Evolutionary conservation across 1,140 invertebrate genomes (phyloP).

Genomic region (Pseudobourletiella spinata): DNA sequence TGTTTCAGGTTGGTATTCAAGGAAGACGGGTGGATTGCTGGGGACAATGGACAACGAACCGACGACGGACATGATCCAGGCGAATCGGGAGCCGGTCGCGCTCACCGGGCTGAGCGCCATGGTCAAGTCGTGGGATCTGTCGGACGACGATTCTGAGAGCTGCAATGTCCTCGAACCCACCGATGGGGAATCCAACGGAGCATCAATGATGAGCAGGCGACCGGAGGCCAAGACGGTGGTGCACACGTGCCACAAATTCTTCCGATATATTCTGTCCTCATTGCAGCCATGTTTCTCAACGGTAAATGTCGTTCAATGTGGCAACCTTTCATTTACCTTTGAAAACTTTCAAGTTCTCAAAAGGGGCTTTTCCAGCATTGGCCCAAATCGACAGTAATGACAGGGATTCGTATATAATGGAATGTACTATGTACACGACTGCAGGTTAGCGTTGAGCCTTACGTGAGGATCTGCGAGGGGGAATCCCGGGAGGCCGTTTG

Average conservation of each 20-base stretch:
- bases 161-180: too few species aligned
- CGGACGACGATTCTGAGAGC: slow-evolving; percentile 21
- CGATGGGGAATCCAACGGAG: too few species aligned
- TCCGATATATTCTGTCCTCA: too few species aligned
- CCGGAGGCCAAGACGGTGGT: too few species aligned
- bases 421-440: too few species aligned
- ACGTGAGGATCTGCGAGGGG: slow-evolving; percentile 52
- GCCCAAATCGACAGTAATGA: too few species aligned
- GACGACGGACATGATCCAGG: slow-evolving; percentile 62
- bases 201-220: too few species aligned
- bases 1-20: slow-evolving; percentile 65
- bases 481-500: slow-evolving; percentile 52
- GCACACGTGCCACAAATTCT: slow-evolving; percentile 15
- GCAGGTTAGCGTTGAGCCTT: slow-evolving; percentile 53
- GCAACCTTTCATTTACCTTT: too few species aligned
- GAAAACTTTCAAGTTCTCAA: too few species aligned
- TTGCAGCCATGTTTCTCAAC: too few species aligned
- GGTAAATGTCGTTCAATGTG: too few species aligned
- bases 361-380: too few species aligned
- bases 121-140: slow-evolving; percentile 38
- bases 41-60: slow-evolving; percentile 84
- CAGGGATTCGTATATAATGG: background rate
- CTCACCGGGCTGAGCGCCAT: slow-evolving; percentile 44
- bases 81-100: slow-evolving; percentile 46
- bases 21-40: slow-evolving; percentile 72